Conservation (phyloP, 2,113 vertebrate genomes). For the Pedetes capensis region DNA sequence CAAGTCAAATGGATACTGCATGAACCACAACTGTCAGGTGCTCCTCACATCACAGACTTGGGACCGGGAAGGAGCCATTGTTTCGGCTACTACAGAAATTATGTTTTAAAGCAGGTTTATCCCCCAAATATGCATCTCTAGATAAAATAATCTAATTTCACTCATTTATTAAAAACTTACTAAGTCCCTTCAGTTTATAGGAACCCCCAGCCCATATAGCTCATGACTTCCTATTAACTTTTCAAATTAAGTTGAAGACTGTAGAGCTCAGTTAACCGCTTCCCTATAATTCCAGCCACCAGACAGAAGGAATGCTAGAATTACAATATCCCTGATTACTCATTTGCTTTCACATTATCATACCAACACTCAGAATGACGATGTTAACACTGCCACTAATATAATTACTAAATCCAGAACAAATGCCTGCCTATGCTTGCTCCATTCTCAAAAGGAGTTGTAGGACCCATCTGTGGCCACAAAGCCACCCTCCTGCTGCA, state of each 20-base stretch:
- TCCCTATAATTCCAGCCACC: no score
- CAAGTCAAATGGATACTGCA: rapidly evolving
- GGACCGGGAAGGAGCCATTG: neutral
- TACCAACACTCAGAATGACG: no score
- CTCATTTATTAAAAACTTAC: neutral
- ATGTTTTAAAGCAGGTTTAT: neutral
- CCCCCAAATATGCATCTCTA: neutral
- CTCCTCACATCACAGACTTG: neutral
- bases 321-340: neutral
- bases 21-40: neutral
- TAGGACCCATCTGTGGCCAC: no score
- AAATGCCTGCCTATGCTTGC: rapidly evolving
- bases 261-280: neutral
- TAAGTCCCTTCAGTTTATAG: neutral
- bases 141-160: neutral
- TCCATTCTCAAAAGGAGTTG: neutral
- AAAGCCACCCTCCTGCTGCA: no score
- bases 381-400: rapidly evolving
- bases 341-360: neutral
- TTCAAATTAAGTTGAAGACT: neutral
- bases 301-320: neutral
- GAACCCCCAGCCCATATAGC: neutral
- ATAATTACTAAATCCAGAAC: neutral
- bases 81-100: no score
- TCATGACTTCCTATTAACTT: neutral